Conservation (phyloP, 2,797 vertebrate genomes). For the Limosa lapponica region DNA sequence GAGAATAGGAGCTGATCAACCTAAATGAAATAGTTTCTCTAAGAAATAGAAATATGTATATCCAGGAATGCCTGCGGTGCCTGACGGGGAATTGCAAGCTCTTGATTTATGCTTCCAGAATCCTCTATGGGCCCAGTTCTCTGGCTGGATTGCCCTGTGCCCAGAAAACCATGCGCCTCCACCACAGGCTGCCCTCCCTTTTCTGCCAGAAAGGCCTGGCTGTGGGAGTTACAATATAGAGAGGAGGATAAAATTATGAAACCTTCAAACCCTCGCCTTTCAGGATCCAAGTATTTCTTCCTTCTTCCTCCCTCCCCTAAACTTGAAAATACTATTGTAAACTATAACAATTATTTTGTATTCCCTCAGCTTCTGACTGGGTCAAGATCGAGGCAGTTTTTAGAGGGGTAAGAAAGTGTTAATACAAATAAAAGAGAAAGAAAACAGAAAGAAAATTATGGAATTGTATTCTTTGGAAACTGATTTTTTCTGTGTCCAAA, state of each 20-base stretch:
- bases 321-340: neutral
- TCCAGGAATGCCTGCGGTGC: neutral
- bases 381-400: neutral
- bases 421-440: neutral
- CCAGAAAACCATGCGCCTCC: neutral
- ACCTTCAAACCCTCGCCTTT: neutral
- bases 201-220: neutral
- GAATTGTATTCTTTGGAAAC: neutral
- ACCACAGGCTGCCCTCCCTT: neutral
- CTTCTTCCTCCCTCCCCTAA: neutral
- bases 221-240: neutral
- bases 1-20: neutral
- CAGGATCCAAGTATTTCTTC: neutral
- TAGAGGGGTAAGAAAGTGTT: neutral
- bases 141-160: neutral
- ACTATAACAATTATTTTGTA: neutral
- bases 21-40: neutral
- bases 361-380: neutral
- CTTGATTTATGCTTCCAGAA: neutral
- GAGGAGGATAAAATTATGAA: neutral
- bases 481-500: neutral
- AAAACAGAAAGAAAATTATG: neutral
- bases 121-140: neutral
- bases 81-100: neutral
- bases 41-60: neutral